These are phyloP conservation scores for Xylocampa areola DNA, from an alignment of 2,888 invertebrate species.

Conservation along the genomic window DNA sequence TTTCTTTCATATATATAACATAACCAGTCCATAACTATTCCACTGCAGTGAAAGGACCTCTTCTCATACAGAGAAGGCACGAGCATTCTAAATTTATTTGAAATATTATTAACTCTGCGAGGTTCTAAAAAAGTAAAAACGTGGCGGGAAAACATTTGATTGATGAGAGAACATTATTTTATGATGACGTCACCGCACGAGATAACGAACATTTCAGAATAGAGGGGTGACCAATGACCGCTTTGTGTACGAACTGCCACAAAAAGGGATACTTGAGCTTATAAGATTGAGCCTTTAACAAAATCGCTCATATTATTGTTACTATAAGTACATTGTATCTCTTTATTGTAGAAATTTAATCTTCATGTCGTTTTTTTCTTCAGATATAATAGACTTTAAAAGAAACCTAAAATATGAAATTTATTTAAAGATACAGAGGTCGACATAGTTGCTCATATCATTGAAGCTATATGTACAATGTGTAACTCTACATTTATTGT, in stretches of 20 bases:
- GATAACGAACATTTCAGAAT: conserved; percentile 57
- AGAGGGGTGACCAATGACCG: conserved; percentile 45
- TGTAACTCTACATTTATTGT: no score
- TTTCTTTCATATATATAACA: no score
- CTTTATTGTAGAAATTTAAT: conserved; percentile 32
- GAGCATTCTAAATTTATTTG: no score
- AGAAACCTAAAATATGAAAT: not conserved
- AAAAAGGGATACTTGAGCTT: conserved; percentile 49
- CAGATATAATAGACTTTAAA: not conserved
- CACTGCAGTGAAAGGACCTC: no score
- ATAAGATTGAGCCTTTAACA: conserved; percentile 37
- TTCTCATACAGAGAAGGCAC: no score
- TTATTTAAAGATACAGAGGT: not conserved
- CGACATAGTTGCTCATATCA: no score
- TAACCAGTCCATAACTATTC: no score
- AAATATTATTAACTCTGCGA: no score
- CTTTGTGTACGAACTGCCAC: conserved; percentile 42
- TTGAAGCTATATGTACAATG: no score
- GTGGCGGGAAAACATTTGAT: conserved; percentile 55
- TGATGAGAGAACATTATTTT: conserved; percentile 57
- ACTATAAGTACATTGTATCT: conserved; percentile 6
- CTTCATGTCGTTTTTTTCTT: not conserved
- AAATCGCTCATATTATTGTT: conserved; percentile 24
- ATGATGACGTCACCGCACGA: conserved; percentile 54
- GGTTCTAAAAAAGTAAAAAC: conserved; percentile 49